Evolutionary conservation across 1,140 invertebrate genomes (phyloP).

Genomic region (Conus betulinus): DNA sequence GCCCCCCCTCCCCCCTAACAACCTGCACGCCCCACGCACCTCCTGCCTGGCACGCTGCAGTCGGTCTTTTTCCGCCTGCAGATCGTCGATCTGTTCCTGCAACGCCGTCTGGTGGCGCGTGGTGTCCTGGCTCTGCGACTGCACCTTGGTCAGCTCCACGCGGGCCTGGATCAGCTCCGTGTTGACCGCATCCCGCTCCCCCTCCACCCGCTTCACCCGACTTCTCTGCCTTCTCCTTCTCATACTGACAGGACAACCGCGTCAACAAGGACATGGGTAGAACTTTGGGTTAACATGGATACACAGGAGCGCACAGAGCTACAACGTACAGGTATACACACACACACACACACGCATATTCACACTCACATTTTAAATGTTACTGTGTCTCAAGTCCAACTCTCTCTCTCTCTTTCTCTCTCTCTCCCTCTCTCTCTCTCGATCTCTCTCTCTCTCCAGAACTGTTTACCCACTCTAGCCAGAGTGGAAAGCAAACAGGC

Average conservation of each 20-base stretch:
- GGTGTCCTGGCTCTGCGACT: conserved; percentile 50
- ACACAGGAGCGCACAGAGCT: background rate
- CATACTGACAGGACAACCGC: conserved; percentile 56
- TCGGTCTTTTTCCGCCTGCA: conserved; percentile 56
- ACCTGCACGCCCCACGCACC: conserved; percentile 41
- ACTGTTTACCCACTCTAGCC: too few relatives aligned
- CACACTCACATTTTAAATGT: background rate
- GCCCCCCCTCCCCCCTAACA: too few relatives aligned
- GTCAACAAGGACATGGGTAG: background rate
- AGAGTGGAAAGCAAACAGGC: too few relatives aligned
- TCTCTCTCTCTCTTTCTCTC: too few relatives aligned
- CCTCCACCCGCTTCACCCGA: conserved; percentile 61
- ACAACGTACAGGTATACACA: background rate
- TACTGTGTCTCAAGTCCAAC: too few relatives aligned
- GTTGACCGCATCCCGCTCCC: conserved; percentile 58
- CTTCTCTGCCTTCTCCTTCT: conserved; percentile 68
- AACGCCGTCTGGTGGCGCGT: conserved; percentile 40
- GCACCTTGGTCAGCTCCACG: conserved; percentile 62
- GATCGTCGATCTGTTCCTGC: conserved; percentile 71
- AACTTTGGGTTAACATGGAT: background rate
- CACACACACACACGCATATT: background rate
- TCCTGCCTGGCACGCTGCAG: conserved; percentile 54
- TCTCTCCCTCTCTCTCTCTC: too few relatives aligned
- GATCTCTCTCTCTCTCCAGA: too few relatives aligned
- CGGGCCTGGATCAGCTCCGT: conserved; percentile 62